Base-by-base conservation (phyloP, 2,888 invertebrate species). In the Idaea dimidiata region DNA sequence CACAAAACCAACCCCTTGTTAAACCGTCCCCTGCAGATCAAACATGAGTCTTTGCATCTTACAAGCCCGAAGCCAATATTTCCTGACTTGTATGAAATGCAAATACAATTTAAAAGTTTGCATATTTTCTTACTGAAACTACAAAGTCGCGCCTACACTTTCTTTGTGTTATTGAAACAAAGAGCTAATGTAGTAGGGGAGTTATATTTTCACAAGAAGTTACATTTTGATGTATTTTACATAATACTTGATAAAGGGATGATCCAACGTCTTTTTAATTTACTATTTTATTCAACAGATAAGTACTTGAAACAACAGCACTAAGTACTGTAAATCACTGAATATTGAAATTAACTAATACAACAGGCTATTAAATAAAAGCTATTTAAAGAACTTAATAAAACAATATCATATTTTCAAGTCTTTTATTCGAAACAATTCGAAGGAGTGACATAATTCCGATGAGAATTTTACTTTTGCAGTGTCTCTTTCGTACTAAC, bases 41-140 rank as follows among this genome's bases (percentile, higher is more conserved):
- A 71, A 73, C 77, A 75, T 76, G 80, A 83, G 81, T 80, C 87
- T 83, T 83, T 83, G 83, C 73, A 71, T 79, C 73, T 73, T 75
- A 70, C 80, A 75, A 79, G 83, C 84, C 83, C 80, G 82, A 76
- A 85, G 83, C 83, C 87, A 89, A 91, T 89, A 88, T 90, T 88
- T 87, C 81, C 80, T 77, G 75, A 82, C 83, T 81, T 83, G 84
- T 86, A 89, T 90, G 86, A 88, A 88, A 89, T 87, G 88, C 89
- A 92, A 91, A 91, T 91, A 92, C 85, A 89, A 91, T 91, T 91
- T 89, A 82, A 88, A 90, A 91, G 88, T 90, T 89, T 88, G 85
- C 89, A 90, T 89, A 88, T 89, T 89, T 88, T 84, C 85, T 79
- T 78, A 76, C 82, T 77, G 82, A 80, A 80, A 84, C 84, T 80